Evolutionary conservation across 1,140 invertebrate genomes (phyloP).

Genomic region (Ceratina japonica): DNA sequence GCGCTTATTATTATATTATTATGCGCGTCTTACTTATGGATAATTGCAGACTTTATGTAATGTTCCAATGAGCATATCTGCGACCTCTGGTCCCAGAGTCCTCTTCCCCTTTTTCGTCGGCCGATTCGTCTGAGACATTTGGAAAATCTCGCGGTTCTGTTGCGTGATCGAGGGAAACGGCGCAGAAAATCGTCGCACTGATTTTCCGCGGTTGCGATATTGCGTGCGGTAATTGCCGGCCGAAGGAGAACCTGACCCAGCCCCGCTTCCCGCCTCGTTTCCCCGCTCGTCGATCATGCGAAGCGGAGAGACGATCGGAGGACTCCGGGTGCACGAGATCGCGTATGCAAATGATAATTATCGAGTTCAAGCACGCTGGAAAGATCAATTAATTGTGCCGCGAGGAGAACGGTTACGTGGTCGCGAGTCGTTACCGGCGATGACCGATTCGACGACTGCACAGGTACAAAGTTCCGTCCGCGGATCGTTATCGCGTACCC

Average conservation of each 20-base stretch:
- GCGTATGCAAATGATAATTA: constrained; percentile 76
- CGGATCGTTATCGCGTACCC: neutral
- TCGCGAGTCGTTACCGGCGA: neutral
- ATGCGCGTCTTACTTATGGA: too few relatives aligned
- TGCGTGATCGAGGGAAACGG: neutral
- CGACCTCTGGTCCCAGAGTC: neutral
- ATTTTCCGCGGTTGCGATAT: constrained; percentile 38
- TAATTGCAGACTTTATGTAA: neutral
- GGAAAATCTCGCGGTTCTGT: neutral
- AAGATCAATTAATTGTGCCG: constrained; percentile 78
- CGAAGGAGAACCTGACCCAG: constrained; percentile 46
- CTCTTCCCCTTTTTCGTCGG: neutral
- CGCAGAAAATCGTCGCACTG: constrained; percentile 16
- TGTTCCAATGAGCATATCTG: constrained; percentile 1
- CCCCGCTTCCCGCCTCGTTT: neutral
- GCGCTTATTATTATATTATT: neutral
- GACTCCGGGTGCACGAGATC: constrained; percentile 57
- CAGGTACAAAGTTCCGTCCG: neutral
- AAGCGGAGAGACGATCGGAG: constrained; percentile 43
- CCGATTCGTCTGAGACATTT: too few relatives aligned
- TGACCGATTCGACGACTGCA: neutral
- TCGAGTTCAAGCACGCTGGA: constrained; percentile 77
- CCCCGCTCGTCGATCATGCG: constrained; percentile 2
- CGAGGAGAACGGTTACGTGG: constrained; percentile 63
- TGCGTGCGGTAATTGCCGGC: constrained; percentile 33